Base-by-base conservation (phyloP, 1,140 invertebrate genomes). In the Drosophila lacertosa region DNA sequence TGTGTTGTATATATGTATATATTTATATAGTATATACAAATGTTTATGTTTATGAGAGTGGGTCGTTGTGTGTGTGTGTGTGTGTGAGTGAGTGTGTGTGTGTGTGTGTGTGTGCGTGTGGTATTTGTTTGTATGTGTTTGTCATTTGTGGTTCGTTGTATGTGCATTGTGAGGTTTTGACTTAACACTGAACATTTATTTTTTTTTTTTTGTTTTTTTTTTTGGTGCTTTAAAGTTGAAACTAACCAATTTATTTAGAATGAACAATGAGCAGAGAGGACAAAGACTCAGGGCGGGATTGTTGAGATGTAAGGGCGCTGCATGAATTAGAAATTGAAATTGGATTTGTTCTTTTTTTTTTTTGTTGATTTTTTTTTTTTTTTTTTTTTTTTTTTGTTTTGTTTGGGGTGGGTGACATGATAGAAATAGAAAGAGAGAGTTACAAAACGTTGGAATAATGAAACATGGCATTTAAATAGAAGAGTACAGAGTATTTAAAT, bases 211-310 rank as follows among this genome's bases (percentile, higher is more conserved):
- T n/a, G n/a, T n/a, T n/a, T n/a, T n/a, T n/a, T n/a, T n/a, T n/a
- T 15, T 66, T 71, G 55, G 57, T 76, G 66, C 74, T 84, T 66
- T 63, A 81, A 29, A 29, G 26, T 29, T 29, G 26, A 29, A 84
- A 66, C 76, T 59, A 70, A 74, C 79, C 74, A 82, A 82, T 82
- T 82, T 77, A 54, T 39, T 74, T 64, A 29, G 44, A n/a, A 83
- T 83, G 78, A 77, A 63, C 63, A 48, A 82, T 82, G 79, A 82
- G 47, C 40, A 35, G 54, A 45, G 60, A 51, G 63, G 32, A 66
- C 45, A 51, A 29, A 50, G 42, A 66, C 51, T 58, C 24, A 15
- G 63, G 32, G 18, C 29, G 51, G 59, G 54, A 70, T 58, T 62
- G 48, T 64, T 64, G 62, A 70, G 32, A 55, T 54, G 54, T 53